These are phyloP conservation scores for Buphagus erythrorhynchus DNA, from an alignment of 2,797 vertebrate genomes.

Conservation along the genomic window DNA sequence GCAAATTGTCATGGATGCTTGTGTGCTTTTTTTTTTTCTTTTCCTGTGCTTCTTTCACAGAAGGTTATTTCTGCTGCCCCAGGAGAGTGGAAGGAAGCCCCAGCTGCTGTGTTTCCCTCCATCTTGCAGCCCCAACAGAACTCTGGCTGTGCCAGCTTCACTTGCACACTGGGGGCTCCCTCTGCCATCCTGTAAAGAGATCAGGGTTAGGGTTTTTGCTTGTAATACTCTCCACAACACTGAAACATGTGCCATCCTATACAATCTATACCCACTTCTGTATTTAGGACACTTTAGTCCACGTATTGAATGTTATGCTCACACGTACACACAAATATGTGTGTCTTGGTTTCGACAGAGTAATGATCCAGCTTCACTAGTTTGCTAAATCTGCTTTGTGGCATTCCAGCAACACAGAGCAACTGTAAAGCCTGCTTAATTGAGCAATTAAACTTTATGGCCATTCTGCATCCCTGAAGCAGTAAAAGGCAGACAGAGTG, in stretches of 20 bases:
- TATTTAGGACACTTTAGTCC: background rate
- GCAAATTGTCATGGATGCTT: background rate
- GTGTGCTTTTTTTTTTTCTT: background rate
- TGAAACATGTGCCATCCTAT: background rate
- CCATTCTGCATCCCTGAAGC: background rate
- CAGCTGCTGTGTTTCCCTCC: background rate
- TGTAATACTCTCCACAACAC: background rate
- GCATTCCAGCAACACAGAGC: background rate
- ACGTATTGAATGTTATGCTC: background rate
- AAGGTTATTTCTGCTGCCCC: background rate
- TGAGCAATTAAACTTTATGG: slow-evolving; percentile 24
- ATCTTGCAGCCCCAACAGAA: background rate
- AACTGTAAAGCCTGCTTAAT: slow-evolving; percentile 27
- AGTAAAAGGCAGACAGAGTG: background rate
- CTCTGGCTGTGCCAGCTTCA: background rate
- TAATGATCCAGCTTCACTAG: background rate
- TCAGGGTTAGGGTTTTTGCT: background rate
- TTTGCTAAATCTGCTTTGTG: background rate
- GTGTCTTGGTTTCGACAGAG: background rate
- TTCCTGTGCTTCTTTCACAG: background rate
- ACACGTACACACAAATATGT: accelerated
- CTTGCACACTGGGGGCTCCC: background rate
- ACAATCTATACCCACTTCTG: background rate
- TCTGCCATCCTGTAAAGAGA: background rate
- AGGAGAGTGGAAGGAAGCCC: background rate